phyloP scores from a whole-genome alignment of 2,797 vertebrate genomes.

The Alectoris magna region DNA sequence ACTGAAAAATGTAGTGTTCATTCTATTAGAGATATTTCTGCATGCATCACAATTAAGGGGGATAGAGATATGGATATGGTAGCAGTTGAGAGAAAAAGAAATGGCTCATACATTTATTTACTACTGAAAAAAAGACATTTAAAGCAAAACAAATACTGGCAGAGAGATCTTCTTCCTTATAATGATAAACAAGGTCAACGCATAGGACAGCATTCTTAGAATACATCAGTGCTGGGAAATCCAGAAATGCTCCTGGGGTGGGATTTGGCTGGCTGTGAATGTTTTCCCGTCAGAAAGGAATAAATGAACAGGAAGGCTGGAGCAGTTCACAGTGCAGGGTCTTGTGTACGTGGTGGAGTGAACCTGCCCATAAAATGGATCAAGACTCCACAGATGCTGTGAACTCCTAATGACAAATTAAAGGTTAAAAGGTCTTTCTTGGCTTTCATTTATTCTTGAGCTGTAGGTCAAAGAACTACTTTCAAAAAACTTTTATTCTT shows the following conservation, averaged over 20 bases:
- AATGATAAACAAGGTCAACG: neutral
- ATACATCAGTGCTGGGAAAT: neutral
- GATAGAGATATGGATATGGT: constrained; percentile 8
- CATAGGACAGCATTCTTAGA: neutral
- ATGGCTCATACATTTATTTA: neutral
- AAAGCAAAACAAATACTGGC: neutral
- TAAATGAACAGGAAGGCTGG: rapidly evolving
- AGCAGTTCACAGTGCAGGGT: rapidly evolving
- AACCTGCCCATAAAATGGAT: neutral
- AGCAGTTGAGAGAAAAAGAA: neutral
- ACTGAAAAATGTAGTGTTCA: constrained; percentile 32
- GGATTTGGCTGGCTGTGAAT: neutral
- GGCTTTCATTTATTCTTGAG: neutral
- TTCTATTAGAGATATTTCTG: constrained; percentile 41
- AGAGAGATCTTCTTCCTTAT: neutral
- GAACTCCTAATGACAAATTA: neutral
- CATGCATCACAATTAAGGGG: constrained; percentile 21
- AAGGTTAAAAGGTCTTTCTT: neutral
- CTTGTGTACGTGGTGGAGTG: neutral
- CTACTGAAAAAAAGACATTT: neutral
- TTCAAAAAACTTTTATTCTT: neutral
- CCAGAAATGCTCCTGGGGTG: neutral
- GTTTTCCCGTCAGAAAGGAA: neutral
- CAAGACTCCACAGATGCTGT: neutral
- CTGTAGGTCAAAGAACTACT: neutral